phyloP scores from a whole-genome alignment of 2,113 vertebrate species.

The Crotalus viridis region DNA sequence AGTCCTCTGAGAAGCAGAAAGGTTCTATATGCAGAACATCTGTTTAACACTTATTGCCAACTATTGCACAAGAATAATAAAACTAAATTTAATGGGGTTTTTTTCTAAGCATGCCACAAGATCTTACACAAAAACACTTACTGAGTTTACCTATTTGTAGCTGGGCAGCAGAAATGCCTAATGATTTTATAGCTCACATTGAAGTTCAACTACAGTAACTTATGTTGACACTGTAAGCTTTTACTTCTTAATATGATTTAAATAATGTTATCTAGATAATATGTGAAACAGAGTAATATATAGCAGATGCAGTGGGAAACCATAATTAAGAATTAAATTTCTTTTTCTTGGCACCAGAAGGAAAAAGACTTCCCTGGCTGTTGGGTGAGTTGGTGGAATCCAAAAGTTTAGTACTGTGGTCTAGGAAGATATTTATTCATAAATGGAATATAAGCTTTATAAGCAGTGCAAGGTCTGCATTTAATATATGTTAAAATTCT shows the following conservation, averaged over 20 bases:
- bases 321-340: not conserved
- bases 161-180: not conserved
- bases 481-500: not conserved
- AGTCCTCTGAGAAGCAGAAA: not conserved
- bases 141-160: not conserved
- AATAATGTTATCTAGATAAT: not conserved
- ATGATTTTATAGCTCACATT: not conserved
- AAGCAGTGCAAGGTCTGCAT: not conserved
- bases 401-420: not conserved
- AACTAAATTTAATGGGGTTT: not conserved
- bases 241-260: not conserved
- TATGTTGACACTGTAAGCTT: not conserved
- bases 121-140: not conserved
- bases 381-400: not conserved
- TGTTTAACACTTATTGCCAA: not conserved
- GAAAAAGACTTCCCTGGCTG: not conserved
- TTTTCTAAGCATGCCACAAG: not conserved
- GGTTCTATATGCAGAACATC: not conserved
- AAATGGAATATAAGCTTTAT: not conserved
- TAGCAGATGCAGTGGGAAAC: not conserved
- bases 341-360: not conserved
- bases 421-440: not conserved
- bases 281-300: not conserved
- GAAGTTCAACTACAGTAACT: not conserved
- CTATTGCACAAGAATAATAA: not conserved